Evolutionary conservation across 2,888 invertebrate species (phyloP).

Genomic region (Eristalis tenax): DNA sequence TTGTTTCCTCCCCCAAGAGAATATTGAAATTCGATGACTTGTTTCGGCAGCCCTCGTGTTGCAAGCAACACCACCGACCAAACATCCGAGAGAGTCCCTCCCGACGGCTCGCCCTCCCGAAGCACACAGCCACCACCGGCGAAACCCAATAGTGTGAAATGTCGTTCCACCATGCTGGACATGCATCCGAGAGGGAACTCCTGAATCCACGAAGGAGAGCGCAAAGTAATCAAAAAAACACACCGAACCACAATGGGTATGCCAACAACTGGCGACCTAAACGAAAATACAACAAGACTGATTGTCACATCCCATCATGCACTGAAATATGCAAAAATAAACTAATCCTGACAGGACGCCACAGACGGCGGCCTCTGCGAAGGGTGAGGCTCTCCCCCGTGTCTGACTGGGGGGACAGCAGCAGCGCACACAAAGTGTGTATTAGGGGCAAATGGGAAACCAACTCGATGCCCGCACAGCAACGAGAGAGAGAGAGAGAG

Average conservation of each 20-base stretch:
- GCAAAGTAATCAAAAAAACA: background rate
- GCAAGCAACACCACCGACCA: conserved; percentile 41
- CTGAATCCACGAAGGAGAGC: conserved; percentile 5
- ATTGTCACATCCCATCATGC: conserved; percentile 72
- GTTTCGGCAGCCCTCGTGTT: conserved; percentile 41
- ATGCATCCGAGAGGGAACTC: conserved; percentile 40
- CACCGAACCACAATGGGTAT: background rate
- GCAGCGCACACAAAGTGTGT: conserved; percentile 30
- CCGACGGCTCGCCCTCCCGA: background rate
- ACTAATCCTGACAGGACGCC: conserved; percentile 60
- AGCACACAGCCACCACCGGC: background rate
- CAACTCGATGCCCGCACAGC: conserved; percentile 46
- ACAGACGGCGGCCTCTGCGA: background rate
- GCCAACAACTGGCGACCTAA: conserved; percentile 51
- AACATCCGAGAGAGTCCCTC: background rate
- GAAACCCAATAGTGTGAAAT: conserved; percentile 64
- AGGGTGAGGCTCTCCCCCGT: conserved; percentile 14
- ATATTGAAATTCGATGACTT: conserved; percentile 61
- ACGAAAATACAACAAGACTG: conserved; percentile 69
- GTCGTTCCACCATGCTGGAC: conserved; percentile 46
- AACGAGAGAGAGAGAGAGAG: conserved; percentile 23
- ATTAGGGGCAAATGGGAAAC: conserved; percentile 57
- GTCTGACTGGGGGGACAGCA: conserved; percentile 23
- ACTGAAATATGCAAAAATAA: conserved; percentile 69
- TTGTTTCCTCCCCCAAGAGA: conserved; percentile 7